Evolutionary conservation across 2,888 invertebrate genomes (phyloP), one percentile per base, ranked within the genome.

Genomic region (Macrophya annulata): DNA sequence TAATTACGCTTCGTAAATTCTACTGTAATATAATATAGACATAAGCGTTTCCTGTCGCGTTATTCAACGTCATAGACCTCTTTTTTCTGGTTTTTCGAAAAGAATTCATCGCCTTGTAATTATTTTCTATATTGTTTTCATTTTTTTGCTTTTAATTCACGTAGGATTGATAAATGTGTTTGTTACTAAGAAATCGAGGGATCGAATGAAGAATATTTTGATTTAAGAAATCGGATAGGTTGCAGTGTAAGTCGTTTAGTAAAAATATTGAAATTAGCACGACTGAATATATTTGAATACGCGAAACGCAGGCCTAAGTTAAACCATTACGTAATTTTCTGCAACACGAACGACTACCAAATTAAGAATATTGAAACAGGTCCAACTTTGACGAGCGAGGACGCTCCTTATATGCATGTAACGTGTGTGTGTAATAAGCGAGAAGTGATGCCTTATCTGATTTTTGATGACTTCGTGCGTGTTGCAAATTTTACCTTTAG

Each of bases 361-460:
- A 43, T 74, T 74, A 25, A 74, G 72, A 45, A 74, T 74, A 21
- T 45, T 74, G n/a, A 45, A 74, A 74, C 72, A 21, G 72, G 72
- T 74, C 31, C 72, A 74, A 74, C 43, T 74, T 45, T 74, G 21
- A 45, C 72, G 45, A 74, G 72, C 72, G 51, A 55, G 77, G 77
- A 77, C 77, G 37, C 31, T 25, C 77, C 77, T 77, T 77, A 77
- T 77, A 77, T 77, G 77, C 31, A 55, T 77, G 15, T 55, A 77
- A 77, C 45, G 25, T 76, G 25, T 48, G 25, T 48, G 45, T 48
- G 45, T 48, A 51, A 76, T 25, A 76, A 48, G 21, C 45, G 25
- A 43, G n/a, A 51, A 71, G 2, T 71, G 37, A 8, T 40, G n/a
- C 40, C 71, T 71, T 71, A 37, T 71, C 15, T 17, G 71, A 71